phyloP scores from a whole-genome alignment of 2,888 invertebrate species.

The Ctenicera cuprea region DNA sequence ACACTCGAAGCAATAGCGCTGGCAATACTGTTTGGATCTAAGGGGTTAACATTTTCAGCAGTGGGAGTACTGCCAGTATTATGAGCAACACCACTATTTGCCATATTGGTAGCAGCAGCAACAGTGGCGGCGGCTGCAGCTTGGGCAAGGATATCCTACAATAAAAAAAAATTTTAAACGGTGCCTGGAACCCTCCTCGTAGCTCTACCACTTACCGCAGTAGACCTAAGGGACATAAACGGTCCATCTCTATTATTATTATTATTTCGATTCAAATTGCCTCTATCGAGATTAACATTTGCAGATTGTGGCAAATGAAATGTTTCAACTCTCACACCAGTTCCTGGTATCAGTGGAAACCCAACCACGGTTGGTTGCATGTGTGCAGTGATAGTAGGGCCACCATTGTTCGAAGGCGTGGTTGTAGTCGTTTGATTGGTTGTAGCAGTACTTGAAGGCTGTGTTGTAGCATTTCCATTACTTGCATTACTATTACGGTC shows the following conservation, averaged over 20 bases:
- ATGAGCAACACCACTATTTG: not conserved
- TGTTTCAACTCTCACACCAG: constrained; percentile 66
- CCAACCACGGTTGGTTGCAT: constrained; percentile 57
- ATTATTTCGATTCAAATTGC: constrained; percentile 15
- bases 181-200: too few species aligned
- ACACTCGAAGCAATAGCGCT: constrained; percentile 17
- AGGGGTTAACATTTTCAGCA: not conserved
- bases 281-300: constrained; percentile 29
- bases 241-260: constrained; percentile 43
- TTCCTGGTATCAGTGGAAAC: constrained; percentile 63
- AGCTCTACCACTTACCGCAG: not conserved
- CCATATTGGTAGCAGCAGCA: constrained; percentile 38
- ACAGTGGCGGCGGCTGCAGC: constrained; percentile 43
- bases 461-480: constrained; percentile 32
- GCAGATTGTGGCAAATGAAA: constrained; percentile 62
- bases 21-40: constrained; percentile 5
- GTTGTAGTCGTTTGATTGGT: constrained; percentile 52
- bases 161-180: not conserved
- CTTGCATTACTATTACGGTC: constrained; percentile 47
- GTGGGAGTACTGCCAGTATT: not conserved
- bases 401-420: constrained; percentile 52
- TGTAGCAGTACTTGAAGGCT: constrained; percentile 34
- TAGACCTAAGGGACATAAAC: constrained; percentile 19
- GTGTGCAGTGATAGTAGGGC: constrained; percentile 50
- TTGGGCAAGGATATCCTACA: constrained; percentile 20